phyloP scores from a whole-genome alignment of 2,888 invertebrate species.

The Maniola hyperantus region DNA sequence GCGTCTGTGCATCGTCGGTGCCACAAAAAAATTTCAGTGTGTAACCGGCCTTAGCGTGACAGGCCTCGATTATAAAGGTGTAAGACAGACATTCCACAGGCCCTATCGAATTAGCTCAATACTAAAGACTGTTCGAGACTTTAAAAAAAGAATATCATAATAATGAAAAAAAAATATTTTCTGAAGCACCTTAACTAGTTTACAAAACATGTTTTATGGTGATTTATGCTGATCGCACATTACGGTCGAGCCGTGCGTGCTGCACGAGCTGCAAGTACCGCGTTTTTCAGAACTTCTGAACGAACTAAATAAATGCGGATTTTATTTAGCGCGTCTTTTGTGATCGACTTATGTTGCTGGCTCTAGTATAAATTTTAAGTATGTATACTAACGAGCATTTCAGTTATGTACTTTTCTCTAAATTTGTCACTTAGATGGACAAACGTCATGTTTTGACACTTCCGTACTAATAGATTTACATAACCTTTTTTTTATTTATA shows the following conservation, averaged over 20 bases:
- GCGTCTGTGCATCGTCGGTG: constrained; percentile 13
- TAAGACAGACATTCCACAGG: constrained; percentile 74
- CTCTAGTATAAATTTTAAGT: too few species aligned
- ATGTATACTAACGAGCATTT: too few species aligned
- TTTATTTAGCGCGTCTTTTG: neutral
- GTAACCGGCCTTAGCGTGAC: constrained; percentile 30
- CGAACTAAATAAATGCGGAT: neutral
- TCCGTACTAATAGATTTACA: too few species aligned
- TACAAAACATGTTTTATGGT: constrained; percentile 76
- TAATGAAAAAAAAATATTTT: constrained; percentile 70
- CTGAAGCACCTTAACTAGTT: constrained; percentile 76
- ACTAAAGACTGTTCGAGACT: constrained; percentile 78
- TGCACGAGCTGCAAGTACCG: neutral
- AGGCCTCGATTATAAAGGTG: constrained; percentile 47
- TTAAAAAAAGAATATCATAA: constrained; percentile 66
- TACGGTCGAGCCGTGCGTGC: neutral
- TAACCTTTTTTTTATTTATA: neutral
- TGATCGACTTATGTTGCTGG: neutral
- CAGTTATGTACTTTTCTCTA: too few species aligned
- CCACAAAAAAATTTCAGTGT: constrained; percentile 30
- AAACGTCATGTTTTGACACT: too few species aligned
- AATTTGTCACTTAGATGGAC: too few species aligned
- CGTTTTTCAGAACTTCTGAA: neutral
- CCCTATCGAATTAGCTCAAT: constrained; percentile 77
- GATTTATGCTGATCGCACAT: constrained; percentile 53